Base-by-base conservation (phyloP, 2,113 vertebrate species). In the Nothobranchius kuhntae region DNA sequence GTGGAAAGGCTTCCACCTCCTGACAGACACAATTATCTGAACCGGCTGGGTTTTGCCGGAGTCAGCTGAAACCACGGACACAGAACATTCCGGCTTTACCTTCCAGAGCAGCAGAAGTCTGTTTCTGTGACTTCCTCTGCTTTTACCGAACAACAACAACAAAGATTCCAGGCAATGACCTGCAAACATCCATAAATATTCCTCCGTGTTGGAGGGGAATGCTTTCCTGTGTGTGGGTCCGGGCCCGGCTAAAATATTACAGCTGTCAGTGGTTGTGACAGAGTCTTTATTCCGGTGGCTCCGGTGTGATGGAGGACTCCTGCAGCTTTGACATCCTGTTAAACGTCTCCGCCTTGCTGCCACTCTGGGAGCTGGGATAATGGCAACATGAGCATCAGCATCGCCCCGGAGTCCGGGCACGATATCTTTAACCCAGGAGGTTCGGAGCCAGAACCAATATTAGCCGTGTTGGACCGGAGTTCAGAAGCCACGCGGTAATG, bases 161-260 rank as follows among this genome's bases (percentile, higher is more conserved):
- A n/a, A n/a, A 30, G 30, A 30, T 30, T 30, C 47, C 44, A 45
- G 10, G 44, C 44, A 50, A 8, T 2, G 1, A 50, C 15, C 14
- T 50, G 15, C 4, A 50, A n/a, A n/a, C 15, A 50, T 50, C 5
- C 14, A 47, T 47, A 47, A 15, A 47, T 47, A 47, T 47, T 47
- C 46, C 15, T 47, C 3, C 13, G 14, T 47, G 46, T 10, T 47
- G 46, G 46, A 6, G 46, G 46, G 10, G 10, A 12, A 45, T 1
- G 9, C 21, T 21, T 11, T 3, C 3, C 9, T 4, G 44, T 4
- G 12, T 13, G 26, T 13, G 26, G 13, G 24, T 35, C 12, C 65
- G 86, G 73, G 57, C 66, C 84, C 82, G 68, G 71, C 73, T 88
- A 83, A 89, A 86, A 75, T 87, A 89, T 91, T 82, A 87, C 38